Evolutionary conservation across 2,797 vertebrate genomes (phyloP), one percentile per base, ranked within the genome.

Genomic region (Sebastiscus albofasciatus): DNA sequence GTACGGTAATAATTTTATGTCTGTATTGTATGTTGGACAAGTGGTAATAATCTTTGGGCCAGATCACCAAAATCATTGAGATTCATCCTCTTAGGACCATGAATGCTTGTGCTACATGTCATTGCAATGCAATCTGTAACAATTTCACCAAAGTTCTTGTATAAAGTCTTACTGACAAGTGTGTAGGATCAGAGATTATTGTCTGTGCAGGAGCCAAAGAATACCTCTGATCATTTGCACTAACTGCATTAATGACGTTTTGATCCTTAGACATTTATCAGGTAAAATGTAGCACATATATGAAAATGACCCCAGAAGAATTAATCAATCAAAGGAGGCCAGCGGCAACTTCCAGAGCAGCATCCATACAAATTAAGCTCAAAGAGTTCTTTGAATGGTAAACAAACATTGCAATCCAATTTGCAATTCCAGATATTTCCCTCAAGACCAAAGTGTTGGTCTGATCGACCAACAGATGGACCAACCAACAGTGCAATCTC

Each of bases 341-440:
- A n/a, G 29, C 49, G 67, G 22, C 39, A 54, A 8, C 8, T 34
- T 24, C 27, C 49, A n/a, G 26, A 58, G 52, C 16, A 62, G 24
- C 74, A 59, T 36, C 18, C 24, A 36, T 46, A 16, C 46, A 62
- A 52, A 77, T 77, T 59, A 58, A 68, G 65, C 71, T 74, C 81
- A 65, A 36, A 64, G 26, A 74, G 66, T 67, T 84, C 4, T 72
- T 75, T 58, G 31, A 79, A 46, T 49, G 33, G 54, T 55, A 81
- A 81, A 76, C 69, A 82, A 86, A 72, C 39, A 55, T 56, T 22
- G 22, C 34, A 46, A 59, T 74, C 61, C 33, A 64, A 36, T 70
- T 36, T 72, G 24, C 16, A 59, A 52, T 72, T 73, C 26, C 6
- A 67, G 60, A 75, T 62, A 71, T 76, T 65, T 82, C 65, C 64